Evolutionary conservation across 2,113 vertebrate species (phyloP).

Genomic region (Cheilinus undulatus): DNA sequence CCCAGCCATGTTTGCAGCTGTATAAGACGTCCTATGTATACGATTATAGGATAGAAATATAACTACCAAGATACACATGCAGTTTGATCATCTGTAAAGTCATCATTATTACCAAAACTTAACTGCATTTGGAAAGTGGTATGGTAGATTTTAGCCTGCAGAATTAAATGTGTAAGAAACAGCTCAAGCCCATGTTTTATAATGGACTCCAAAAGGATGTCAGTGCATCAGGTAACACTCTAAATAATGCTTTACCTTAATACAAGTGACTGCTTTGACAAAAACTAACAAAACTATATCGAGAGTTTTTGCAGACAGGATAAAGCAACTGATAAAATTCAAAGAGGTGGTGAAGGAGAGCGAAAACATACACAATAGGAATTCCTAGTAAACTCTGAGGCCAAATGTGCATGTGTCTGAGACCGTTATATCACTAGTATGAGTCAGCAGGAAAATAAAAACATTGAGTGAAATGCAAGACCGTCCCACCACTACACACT

Average conservation of each 20-base stretch:
- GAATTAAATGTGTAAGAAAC: background rate
- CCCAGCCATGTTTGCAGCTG: slow-evolving; percentile 1
- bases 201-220: background rate
- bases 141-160: background rate
- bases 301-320: background rate
- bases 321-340: slow-evolving; percentile 39
- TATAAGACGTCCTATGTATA: no score
- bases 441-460: slow-evolving; percentile 80
- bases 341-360: slow-evolving; percentile 32
- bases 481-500: slow-evolving; percentile 92
- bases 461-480: slow-evolving; percentile 87
- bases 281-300: background rate
- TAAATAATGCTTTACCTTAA: background rate
- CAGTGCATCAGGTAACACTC: no score
- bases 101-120: slow-evolving; percentile 18
- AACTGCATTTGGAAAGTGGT: background rate
- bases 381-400: slow-evolving; percentile 52
- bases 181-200: background rate
- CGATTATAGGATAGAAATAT: background rate
- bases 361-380: slow-evolving; percentile 61
- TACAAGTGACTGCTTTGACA: slow-evolving; percentile 6
- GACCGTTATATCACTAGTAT: slow-evolving; percentile 68
- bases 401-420: slow-evolving; percentile 57
- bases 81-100: background rate
- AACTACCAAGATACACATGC: background rate